Conservation (phyloP, 2,888 invertebrate genomes). For the Dinocampus coccinellae region DNA sequence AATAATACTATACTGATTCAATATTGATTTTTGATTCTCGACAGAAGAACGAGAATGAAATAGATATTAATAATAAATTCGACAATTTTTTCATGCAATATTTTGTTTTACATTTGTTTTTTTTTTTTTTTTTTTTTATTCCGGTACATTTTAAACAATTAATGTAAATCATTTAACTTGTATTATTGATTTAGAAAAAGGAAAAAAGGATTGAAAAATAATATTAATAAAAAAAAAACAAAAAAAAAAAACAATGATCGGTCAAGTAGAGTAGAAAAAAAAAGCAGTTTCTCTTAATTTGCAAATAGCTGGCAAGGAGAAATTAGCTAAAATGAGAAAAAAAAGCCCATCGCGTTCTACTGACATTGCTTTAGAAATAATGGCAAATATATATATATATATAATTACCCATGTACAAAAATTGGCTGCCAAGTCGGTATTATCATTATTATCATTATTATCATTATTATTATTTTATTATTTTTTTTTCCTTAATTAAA, state of each 20-base stretch:
- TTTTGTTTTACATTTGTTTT: background rate
- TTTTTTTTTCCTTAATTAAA: background rate
- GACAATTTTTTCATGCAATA: background rate
- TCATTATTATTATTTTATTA: background rate
- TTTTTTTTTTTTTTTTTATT: no score
- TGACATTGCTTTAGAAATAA: conserved; percentile 23
- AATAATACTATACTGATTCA: conserved; percentile 59
- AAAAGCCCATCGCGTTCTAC: conserved; percentile 1
- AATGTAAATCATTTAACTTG: background rate
- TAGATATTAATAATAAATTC: conserved; percentile 13
- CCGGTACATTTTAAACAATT: conserved; percentile 7
- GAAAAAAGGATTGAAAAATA: conserved; percentile 13
- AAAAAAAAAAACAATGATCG: no score
- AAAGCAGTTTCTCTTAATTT: background rate
- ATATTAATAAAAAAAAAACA: conserved; percentile 19
- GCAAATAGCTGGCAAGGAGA: conserved; percentile 25
- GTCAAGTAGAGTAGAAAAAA: conserved; percentile 15
- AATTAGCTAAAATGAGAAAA: background rate
- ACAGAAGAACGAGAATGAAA: conserved; percentile 2
- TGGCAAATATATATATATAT: conserved; percentile 30
- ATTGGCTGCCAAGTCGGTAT: conserved; percentile 21
- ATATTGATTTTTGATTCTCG: conserved; percentile 33
- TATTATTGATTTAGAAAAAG: background rate
- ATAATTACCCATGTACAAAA: conserved; percentile 20
- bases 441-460: background rate